Percentiles rank a stretch among this genome's conserved stretches.
These are phyloP conservation scores for Gymnodraco acuticeps DNA, from an alignment of 2,797 vertebrate genomes.

Conservation along the genomic window DNA sequence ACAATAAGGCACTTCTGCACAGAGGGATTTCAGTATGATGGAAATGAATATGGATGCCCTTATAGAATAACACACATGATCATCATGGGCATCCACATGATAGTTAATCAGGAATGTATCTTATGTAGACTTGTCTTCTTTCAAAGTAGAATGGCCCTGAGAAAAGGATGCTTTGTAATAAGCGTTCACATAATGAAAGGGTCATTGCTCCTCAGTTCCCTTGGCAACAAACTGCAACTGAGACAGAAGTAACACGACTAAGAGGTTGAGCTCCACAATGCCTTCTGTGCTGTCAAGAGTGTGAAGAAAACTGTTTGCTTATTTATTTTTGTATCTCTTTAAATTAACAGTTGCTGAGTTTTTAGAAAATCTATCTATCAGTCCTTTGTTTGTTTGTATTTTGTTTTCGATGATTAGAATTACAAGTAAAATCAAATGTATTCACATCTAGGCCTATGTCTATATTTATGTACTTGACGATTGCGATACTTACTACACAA, in stretches of 20 bases:
- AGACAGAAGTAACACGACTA: slow-evolving; percentile 19
- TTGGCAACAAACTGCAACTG: slow-evolving; percentile 67
- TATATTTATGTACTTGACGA: too few relatives aligned
- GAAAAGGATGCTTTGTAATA: slow-evolving; percentile 57
- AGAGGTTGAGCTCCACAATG: slow-evolving; percentile 23
- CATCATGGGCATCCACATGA: slow-evolving; percentile 3
- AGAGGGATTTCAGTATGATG: slow-evolving; percentile 43
- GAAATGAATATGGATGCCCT: slow-evolving; percentile 16
- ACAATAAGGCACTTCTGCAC: slow-evolving; percentile 44
- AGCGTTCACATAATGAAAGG: slow-evolving; percentile 53
- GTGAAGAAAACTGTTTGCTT: slow-evolving; percentile 12
- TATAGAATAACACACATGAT: slow-evolving; percentile 6
- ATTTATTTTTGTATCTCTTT: slow-evolving; percentile 16
- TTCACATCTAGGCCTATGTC: too few relatives aligned
- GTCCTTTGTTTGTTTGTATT: background rate
- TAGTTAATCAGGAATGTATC: background rate
- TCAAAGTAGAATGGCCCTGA: slow-evolving; percentile 48
- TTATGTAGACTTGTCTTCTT: slow-evolving; percentile 9
- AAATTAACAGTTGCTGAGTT: background rate
- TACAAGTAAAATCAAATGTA: background rate
- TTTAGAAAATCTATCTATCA: background rate
- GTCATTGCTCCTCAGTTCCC: slow-evolving; percentile 65
- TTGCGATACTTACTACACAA: too few relatives aligned
- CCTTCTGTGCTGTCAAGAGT: slow-evolving; percentile 14
- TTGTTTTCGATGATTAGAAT: background rate